A percentile compares a stretch with the other conserved stretches of the same genome.
Evolutionary conservation across 2,113 vertebrate species (phyloP).

Genomic region (Seriola dumerili): DNA sequence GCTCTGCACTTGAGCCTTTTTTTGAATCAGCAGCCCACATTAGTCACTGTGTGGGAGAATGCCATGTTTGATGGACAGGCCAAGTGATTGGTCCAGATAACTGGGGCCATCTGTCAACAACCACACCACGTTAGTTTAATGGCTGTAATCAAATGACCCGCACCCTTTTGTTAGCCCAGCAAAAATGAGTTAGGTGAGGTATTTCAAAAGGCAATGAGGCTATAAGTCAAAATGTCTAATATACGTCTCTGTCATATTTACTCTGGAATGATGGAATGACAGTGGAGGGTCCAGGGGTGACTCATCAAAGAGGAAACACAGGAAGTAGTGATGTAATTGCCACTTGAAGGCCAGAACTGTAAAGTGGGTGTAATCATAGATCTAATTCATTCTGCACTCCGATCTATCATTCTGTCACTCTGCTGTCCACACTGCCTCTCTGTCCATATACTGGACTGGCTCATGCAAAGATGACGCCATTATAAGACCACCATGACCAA

Average conservation of each 20-base stretch:
- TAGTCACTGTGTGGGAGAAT: constrained; percentile 57
- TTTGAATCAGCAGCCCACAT: constrained; percentile 67
- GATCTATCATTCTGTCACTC: constrained; percentile 64
- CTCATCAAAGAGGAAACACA: constrained; percentile 18
- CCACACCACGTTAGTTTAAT: constrained; percentile 46
- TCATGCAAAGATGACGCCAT: background rate
- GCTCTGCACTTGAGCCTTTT: constrained; percentile 61
- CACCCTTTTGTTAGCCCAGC: constrained; percentile 33
- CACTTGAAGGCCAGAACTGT: constrained; percentile 25
- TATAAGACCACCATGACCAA: background rate
- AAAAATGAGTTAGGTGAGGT: constrained; percentile 20
- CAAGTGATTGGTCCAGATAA: constrained; percentile 33
- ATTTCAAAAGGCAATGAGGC: constrained; percentile 38
- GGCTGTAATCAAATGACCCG: constrained; percentile 37
- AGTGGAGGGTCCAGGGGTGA: background rate
- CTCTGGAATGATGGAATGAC: background rate
- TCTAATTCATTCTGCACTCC: constrained; percentile 48
- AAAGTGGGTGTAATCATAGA: constrained; percentile 61
- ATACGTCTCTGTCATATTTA: constrained; percentile 32
- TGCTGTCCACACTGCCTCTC: constrained; percentile 52
- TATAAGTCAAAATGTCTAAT: constrained; percentile 16
- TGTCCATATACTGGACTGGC: constrained; percentile 30
- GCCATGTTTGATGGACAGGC: constrained; percentile 39
- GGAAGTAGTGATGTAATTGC: constrained; percentile 1
- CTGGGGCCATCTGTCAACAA: constrained; percentile 61